Percentiles rank a stretch among this genome's conserved stretches.
phyloP scores from a whole-genome alignment of 2,888 invertebrate species.

The Cordilura impudica region DNA sequence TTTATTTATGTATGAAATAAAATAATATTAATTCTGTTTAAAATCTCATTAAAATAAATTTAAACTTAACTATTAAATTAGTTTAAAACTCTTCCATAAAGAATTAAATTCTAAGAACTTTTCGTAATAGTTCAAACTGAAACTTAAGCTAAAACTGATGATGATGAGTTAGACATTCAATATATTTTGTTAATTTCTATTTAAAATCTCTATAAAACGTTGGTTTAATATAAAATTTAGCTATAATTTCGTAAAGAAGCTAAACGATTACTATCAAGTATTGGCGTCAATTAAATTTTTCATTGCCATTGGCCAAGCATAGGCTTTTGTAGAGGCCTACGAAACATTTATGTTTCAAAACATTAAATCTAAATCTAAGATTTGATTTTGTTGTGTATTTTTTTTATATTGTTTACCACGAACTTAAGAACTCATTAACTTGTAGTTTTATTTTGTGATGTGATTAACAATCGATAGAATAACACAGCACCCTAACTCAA shows the following conservation, averaged over 20 bases:
- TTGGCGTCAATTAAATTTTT: conserved; percentile 56
- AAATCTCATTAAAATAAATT: conserved; percentile 36
- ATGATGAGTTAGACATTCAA: conserved; percentile 53
- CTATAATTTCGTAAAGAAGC: conserved; percentile 45
- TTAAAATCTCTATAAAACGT: conserved; percentile 47
- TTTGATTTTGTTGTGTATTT: conserved; percentile 37
- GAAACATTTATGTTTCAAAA: background rate
- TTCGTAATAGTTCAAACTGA: background rate
- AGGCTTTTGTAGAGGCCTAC: background rate
- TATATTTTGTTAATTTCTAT: conserved; percentile 56
- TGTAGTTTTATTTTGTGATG: conserved; percentile 55
- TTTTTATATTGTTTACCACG: conserved; percentile 44
- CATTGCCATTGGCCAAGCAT: conserved; percentile 1
- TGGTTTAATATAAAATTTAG: conserved; percentile 51
- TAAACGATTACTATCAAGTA: conserved; percentile 49
- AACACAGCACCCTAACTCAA: conserved; percentile 41
- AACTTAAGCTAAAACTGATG: too few relatives aligned
- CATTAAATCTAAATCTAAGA: conserved; percentile 52
- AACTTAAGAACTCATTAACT: conserved; percentile 61
- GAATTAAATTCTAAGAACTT: conserved; percentile 34
- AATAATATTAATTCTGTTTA: conserved; percentile 21
- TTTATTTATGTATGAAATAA: conserved; percentile 5
- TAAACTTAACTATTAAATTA: conserved; percentile 12
- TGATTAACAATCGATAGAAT: conserved; percentile 54
- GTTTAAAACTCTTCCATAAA: background rate